A percentile compares a stretch with the other conserved stretches of the same genome.
Conservation (phyloP, 2,888 invertebrate genomes). For the Willowsia nigromaculata region DNA sequence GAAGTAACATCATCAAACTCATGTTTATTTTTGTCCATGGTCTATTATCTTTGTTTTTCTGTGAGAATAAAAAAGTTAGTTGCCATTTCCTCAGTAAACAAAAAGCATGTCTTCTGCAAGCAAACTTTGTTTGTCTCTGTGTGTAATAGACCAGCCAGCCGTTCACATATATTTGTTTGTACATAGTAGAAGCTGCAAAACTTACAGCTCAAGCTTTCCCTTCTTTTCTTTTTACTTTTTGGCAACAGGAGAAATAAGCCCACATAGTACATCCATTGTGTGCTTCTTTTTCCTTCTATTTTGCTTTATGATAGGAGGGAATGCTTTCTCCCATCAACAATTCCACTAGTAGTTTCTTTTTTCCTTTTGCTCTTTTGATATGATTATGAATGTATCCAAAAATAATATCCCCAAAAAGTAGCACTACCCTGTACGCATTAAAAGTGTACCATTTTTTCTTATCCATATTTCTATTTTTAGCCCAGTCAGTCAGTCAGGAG, state of each 20-base stretch:
- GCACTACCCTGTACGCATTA: neutral
- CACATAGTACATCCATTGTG: neutral
- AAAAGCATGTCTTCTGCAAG: slow-evolving; percentile 30
- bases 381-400: slow-evolving; percentile 2
- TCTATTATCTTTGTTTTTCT: slow-evolving; percentile 22
- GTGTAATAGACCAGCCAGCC: neutral
- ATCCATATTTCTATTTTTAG: slow-evolving; percentile 37
- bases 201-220: neutral
- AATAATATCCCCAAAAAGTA: neutral
- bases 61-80: slow-evolving; percentile 33
- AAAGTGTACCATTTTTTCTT: neutral
- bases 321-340: neutral
- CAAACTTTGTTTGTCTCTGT: slow-evolving; percentile 23
- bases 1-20: neutral
- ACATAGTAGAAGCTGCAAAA: neutral
- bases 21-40: slow-evolving; percentile 37
- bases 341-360: neutral
- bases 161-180: neutral
- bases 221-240: slow-evolving; percentile 3
- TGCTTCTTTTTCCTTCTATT: neutral
- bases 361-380: neutral
- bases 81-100: slow-evolving; percentile 44
- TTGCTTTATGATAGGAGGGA: neutral
- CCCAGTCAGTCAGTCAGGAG: slow-evolving; percentile 3
- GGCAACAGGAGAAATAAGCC: slow-evolving; percentile 27